Evolutionary conservation across 2,113 vertebrate genomes (phyloP), one percentile per base, ranked within the genome.

Genomic region (Lonchura striata): DNA sequence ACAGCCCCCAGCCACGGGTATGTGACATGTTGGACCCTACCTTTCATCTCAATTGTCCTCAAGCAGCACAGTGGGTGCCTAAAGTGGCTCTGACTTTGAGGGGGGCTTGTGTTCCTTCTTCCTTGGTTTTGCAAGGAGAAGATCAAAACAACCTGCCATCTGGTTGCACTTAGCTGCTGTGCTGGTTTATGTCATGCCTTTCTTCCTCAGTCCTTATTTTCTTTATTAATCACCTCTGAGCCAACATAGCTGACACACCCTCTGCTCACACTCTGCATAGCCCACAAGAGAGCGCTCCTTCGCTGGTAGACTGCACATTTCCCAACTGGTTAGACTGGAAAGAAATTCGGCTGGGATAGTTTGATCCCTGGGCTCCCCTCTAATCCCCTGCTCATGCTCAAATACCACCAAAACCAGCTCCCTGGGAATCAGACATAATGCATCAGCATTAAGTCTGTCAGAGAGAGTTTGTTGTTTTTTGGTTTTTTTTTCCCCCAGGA

Each of bases 111-210:
- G 39, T 44, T 85, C 59, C 13, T 12, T 85, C 31, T 79, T 84
- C 53, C 44, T 86, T 66, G 15, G 33, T 61, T 94, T 63, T 85
- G 78, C 54, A 76, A 91, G 54, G 15, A 66, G 87, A 70, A 83
- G 56, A 90, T 94, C 64, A 91, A 93, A 94, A 86, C 75, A 77
- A 49, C 22, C 44, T 30, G 41, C 90, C 90, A 94, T 90, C 92
- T 94, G 93, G 63, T 88, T 88, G 50, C 44, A 35, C 59, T 94
- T 94, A 56, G 44, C 54, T 88, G 71, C 75, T 2, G 2, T 18
- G 35, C 59, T 13, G 35, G 59, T 56, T 96, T 90, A 53, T 82
- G 75, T 90, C 75, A 70, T 35, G 35, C 56, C 47, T 70, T 90
- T 56, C 59, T 65, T 86, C 60, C 60, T 33, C 28, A 30, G 44